Evolutionary conservation across 2,888 invertebrate species (phyloP).

Genomic region (Cepaea hortensis): DNA sequence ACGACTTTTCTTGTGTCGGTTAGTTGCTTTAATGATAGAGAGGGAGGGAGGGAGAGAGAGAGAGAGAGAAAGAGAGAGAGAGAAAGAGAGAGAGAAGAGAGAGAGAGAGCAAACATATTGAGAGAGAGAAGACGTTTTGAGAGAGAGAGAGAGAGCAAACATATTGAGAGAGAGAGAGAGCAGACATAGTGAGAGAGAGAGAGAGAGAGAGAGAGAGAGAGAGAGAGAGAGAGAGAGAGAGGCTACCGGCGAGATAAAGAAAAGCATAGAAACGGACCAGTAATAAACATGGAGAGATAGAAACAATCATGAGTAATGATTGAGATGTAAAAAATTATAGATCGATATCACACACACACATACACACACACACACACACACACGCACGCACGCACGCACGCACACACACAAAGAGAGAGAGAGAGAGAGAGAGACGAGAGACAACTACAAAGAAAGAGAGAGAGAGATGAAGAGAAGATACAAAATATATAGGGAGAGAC

Average conservation of each 20-base stretch:
- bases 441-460: too few species aligned
- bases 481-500: too few species aligned
- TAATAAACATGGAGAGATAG: not conserved
- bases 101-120: not conserved
- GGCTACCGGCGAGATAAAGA: too few species aligned
- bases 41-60: not conserved
- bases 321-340: not conserved
- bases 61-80: not conserved
- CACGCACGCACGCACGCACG: not conserved
- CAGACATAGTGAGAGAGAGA: not conserved
- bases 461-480: too few species aligned
- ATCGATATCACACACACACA: not conserved
- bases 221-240: not conserved
- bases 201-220: not conserved
- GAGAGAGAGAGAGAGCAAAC: not conserved
- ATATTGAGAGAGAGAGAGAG: too few species aligned
- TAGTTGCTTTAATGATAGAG: not conserved
- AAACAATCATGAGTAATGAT: not conserved
- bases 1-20: too few species aligned
- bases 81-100: not conserved
- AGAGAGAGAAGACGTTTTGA: not conserved
- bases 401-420: not conserved
- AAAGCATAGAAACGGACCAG: not conserved
- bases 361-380: not conserved
- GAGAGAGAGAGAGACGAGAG: too few species aligned